Evolutionary conservation across 2,888 invertebrate genomes (phyloP), one percentile per base, ranked within the genome.

Genomic region (Pinctada fucata): DNA sequence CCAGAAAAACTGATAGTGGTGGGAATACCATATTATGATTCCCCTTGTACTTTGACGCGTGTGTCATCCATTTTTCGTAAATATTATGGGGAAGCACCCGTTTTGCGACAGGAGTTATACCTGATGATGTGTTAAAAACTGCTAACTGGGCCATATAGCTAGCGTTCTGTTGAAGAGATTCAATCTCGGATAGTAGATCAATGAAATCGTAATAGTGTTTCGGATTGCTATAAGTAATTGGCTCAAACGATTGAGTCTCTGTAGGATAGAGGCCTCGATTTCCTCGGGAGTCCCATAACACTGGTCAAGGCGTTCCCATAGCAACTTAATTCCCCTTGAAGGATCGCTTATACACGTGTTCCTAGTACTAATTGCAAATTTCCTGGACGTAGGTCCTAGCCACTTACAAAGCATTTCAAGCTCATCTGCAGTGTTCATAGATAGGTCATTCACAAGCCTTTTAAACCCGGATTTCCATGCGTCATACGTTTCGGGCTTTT

Each of bases 401-500:
- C 70, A 76, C 2, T 63, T 58, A 49, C 52, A 49, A 45, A 76
- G 49, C 50, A 70, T 64, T n/a, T 70, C 76, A 48, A 70, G 64
- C 10, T 76, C 76, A n/a, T 76, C 70, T n/a, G 64, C 10, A 47
- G 63, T 10, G 31, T 13, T 64, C 16, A 64, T 70, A 16, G 48
- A 63, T 4, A 76, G 5, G n/a, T 76, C 76, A 2, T n/a, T 48
- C n/a, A 76, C 64, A 3, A 76, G 58, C 3, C 64, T 58, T 16
- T 64, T 49, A 63, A 68, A 76, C 64, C 31, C 68, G 5, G 70
- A 13, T 50, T 76, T 76, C 76, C 76, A 76, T 31, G 70, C 52
- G 10, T n/a, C 48, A 63, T 70, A 76, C 50, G 63, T 63, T 64
- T 76, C 76, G 3, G 70, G 70, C 16, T 64, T 69, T 49, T 76